phyloP scores from a whole-genome alignment of 2,888 invertebrate species.

The Cataglyphis rosenhaueri region DNA sequence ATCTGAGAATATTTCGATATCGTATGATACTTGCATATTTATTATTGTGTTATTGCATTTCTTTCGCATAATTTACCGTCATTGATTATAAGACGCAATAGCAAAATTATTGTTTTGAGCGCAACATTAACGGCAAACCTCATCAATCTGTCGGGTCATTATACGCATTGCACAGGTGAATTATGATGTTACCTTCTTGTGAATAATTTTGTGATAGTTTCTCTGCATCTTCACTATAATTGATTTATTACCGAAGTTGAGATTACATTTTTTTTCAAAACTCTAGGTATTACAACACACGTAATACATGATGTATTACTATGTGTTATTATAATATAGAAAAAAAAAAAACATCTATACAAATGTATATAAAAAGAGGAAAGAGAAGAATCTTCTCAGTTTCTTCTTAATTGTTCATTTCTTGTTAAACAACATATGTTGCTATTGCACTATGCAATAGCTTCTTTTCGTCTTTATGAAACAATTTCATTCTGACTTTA shows the following conservation, averaged over 20 bases:
- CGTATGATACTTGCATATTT: background rate
- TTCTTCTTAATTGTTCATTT: background rate
- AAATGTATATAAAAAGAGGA: background rate
- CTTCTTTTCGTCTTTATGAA: background rate
- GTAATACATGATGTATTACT: too few relatives aligned
- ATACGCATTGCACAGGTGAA: background rate
- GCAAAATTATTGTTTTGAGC: constrained; percentile 9
- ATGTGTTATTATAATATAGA: background rate
- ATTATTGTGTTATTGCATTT: background rate
- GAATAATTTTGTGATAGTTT: background rate
- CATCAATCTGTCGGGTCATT: background rate
- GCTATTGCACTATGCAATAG: background rate
- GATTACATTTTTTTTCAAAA: background rate
- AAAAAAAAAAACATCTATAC: background rate
- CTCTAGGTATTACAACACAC: background rate
- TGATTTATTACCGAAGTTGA: background rate
- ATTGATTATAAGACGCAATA: background rate
- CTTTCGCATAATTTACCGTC: background rate
- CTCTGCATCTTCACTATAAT: background rate
- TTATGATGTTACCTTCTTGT: background rate
- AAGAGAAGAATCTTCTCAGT: background rate
- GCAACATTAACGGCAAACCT: background rate
- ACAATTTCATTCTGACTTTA: constrained; percentile 2
- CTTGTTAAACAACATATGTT: constrained; percentile 31
- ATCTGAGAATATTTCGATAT: constrained; percentile 11